These are phyloP conservation scores for Saimiri boliviensis DNA, from an alignment of 2,113 vertebrate species.

Conservation along the genomic window DNA sequence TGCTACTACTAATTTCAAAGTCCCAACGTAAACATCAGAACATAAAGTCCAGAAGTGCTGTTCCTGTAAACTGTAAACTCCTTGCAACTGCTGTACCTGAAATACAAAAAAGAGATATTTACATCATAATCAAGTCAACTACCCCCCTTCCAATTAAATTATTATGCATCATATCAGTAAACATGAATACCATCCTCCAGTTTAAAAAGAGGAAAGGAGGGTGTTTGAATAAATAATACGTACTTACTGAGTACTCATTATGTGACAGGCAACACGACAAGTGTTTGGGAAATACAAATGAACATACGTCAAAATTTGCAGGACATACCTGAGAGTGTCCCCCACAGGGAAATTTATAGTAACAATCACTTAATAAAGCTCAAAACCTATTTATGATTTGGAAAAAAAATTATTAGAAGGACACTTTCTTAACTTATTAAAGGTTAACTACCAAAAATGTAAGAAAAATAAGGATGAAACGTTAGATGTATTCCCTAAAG, in stretches of 20 bases:
- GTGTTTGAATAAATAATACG: not conserved
- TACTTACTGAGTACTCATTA: no score
- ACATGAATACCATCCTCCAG: not conserved
- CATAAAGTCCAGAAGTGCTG: slow-evolving; percentile 99
- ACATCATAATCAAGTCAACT: not conserved
- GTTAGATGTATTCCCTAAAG: not conserved
- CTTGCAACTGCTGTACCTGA: slow-evolving; percentile 98
- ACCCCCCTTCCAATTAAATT: not conserved
- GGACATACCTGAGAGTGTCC: no score
- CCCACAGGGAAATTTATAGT: no score
- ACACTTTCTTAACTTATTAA: not conserved
- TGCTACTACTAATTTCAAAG: slow-evolving; percentile 94
- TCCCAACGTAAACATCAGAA: slow-evolving; percentile 96
- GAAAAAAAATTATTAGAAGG: not conserved
- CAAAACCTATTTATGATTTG: not conserved
- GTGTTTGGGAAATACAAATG: no score
- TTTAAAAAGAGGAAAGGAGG: not conserved
- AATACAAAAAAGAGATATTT: slow-evolving; percentile 53
- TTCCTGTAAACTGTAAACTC: slow-evolving; percentile 97
- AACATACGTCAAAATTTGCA: no score
- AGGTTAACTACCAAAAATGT: not conserved
- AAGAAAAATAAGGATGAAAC: not conserved
- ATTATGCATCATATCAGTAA: not conserved
- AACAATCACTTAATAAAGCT: not conserved
- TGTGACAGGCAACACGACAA: no score